Evolutionary conservation across 2,888 invertebrate species (phyloP), one percentile per base, ranked within the genome.

Genomic region (Thera obeliscata): DNA sequence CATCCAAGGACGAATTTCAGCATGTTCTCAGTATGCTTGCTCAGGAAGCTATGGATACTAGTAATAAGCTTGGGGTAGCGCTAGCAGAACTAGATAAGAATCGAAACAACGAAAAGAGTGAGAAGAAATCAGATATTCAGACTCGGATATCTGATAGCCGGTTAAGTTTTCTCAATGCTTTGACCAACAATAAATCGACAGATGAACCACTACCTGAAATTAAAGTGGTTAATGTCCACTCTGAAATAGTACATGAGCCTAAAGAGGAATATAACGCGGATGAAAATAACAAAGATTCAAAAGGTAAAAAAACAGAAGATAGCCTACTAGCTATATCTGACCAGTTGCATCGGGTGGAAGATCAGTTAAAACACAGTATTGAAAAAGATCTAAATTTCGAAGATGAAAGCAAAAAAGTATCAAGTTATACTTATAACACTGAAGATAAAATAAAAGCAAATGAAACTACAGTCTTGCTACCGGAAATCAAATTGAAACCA

Each of bases 11-110:
- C 84, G 89, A 92, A 87, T 87, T 96, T 84, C 96, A 96, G 84
- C 96, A 96, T 81, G 94, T 96, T 49, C 89, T 97, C 61, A 95
- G 96, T 77, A 95, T 96, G 83, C 94, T 97, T 69, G 96, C 96
- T 9, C 95, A 95, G 81, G 97, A 97, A 93, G 96, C 96, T 11
- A 95, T 95, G 89, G 96, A 96, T 81, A 96, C 96, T 56, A 96
- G 96, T 81, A 95, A 96, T 73, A 95, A 95, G 77, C 84, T 96
- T 78, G 95, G 95, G n/a, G 94, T 95, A 72, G 96, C 96, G 71
- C 87, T 96, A 80, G 94, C 95, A 55, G 95, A 95, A 81, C 80
- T 95, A 79, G 92, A 91, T 74, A 90, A 91, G 80, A 93, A 93
- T 81, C 88, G 90, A 73, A 89, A 90, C 71, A 89, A 86, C 75